Evolutionary conservation across 2,797 vertebrate species (phyloP), one percentile per base, ranked within the genome.

Genomic region (Acrossocheilus wenchowensis): DNA sequence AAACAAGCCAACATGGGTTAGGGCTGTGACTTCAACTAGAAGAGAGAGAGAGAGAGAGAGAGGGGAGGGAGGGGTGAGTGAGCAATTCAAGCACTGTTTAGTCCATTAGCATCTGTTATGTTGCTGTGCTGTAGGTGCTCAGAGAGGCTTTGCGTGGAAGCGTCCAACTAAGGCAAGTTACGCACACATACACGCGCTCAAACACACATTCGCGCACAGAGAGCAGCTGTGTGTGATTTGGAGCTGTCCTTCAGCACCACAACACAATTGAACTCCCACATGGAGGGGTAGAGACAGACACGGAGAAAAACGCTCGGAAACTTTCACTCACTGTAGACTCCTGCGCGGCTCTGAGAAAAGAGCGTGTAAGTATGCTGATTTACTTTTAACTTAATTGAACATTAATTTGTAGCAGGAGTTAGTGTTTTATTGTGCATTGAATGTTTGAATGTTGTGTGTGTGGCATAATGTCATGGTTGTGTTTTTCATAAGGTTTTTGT

Each of bases 221-320:
- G 62, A 81, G 85, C 64, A 85, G 85, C 75, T 85, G 86, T 78
- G 85, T 72, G 75, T 83, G 78, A 87, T 77, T 86, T 74, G 39
- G 88, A 88, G 88, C 83, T 90, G 83, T 88, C 87, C 83, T 87
- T 89, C 90, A 90, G 88, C 90, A 90, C 85, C 87, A 86, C 85
- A 83, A 74, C 87, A 87, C 87, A 89, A 78, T 86, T 86, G 54
- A 60, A 43, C 68, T 87, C 82, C 54, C 86, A 82, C 87, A 86
- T 87, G 86, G 86, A 85, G 45, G 50, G 43, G 34, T 82, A 82
- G 66, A 78, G 41, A 79, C 77, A 39, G 78, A 81, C 75, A 85
- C 57, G 48, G 81, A 60, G 66, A 60, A 50, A 39, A 45, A 4
- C 48, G 17, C 41, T 84, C 48, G 0, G 72, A 81, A 82, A 69